phyloP scores from a whole-genome alignment of 2,888 invertebrate species.

The Caenorhabditis uteleia region DNA sequence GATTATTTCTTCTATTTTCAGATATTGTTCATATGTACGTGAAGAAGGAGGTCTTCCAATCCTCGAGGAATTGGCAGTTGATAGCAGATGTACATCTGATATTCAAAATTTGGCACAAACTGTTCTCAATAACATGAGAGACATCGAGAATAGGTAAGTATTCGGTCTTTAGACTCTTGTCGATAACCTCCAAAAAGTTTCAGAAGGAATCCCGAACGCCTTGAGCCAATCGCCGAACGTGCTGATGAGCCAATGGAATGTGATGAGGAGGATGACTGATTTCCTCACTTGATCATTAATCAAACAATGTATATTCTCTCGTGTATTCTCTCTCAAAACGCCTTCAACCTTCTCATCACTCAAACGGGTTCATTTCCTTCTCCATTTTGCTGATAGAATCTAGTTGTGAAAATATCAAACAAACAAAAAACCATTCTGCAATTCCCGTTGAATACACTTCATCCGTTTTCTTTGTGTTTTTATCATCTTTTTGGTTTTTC shows the following conservation, averaged over 20 bases:
- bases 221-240: neutral
- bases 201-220: conserved; percentile 1
- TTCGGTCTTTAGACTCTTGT: neutral
- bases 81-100: conserved; percentile 39
- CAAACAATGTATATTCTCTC: neutral
- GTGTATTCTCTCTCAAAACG: neutral
- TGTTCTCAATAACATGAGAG: conserved; percentile 50
- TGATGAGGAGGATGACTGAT: too few relatives aligned
- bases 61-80: conserved; percentile 74
- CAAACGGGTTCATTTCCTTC: too few relatives aligned
- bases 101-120: conserved; percentile 43
- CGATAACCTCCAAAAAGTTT: neutral
- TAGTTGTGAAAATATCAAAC: too few relatives aligned
- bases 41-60: conserved; percentile 84
- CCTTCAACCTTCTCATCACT: neutral
- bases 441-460: too few relatives aligned
- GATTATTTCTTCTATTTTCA: conserved; percentile 73
- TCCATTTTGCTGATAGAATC: too few relatives aligned
- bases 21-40: conserved; percentile 87
- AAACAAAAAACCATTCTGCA: too few relatives aligned
- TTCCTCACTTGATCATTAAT: neutral
- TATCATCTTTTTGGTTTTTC: too few relatives aligned
- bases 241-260: conserved; percentile 1
- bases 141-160: conserved; percentile 26
- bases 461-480: too few relatives aligned